phyloP scores from a whole-genome alignment of 2,797 vertebrate species.

The Muscicapa comitata region DNA sequence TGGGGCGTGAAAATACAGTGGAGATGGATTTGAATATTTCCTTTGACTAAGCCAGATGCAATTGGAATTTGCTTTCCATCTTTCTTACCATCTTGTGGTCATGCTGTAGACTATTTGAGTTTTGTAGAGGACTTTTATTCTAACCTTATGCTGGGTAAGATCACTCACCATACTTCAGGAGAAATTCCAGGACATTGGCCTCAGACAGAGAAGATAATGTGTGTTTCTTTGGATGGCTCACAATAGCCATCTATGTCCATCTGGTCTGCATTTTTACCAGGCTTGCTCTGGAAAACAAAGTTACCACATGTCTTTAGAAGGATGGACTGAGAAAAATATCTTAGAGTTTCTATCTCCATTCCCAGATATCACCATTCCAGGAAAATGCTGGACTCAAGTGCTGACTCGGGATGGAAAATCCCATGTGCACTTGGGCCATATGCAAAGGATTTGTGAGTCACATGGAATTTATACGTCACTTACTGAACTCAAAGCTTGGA shows the following conservation, averaged over 20 bases:
- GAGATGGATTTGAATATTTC: neutral
- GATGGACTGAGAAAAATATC: neutral
- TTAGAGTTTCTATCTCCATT: neutral
- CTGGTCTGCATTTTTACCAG: constrained; percentile 12
- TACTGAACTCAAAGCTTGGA: constrained; percentile 31
- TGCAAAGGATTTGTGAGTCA: constrained; percentile 41
- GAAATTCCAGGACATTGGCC: neutral
- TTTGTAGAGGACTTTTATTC: neutral
- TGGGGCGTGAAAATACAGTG: neutral
- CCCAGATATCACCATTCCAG: neutral
- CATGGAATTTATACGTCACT: constrained; percentile 22
- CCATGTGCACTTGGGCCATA: neutral
- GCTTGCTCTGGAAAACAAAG: neutral
- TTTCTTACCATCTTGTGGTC: neutral
- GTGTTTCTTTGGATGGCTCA: neutral
- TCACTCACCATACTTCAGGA: neutral
- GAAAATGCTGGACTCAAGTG: neutral
- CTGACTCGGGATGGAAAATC: neutral
- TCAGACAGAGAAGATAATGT: neutral
- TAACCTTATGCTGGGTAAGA: accelerated
- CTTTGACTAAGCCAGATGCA: neutral
- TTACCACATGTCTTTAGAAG: neutral
- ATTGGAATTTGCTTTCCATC: neutral
- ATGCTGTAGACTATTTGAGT: neutral
- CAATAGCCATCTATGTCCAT: neutral